phyloP scores from a whole-genome alignment of 2,888 invertebrate species.

The Ptychoptera albimana region DNA sequence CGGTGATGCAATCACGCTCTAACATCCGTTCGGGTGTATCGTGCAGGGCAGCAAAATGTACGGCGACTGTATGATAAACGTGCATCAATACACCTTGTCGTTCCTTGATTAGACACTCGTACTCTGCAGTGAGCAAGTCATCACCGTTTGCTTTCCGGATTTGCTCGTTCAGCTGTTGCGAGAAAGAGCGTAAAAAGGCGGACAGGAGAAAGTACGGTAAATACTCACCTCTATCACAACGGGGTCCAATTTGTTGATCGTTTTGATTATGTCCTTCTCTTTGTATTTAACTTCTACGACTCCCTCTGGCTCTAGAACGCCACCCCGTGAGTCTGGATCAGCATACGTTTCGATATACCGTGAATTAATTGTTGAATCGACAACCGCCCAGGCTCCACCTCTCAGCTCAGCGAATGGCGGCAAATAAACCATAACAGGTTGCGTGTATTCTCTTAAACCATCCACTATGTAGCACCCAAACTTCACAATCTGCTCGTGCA shows the following conservation, averaged over 20 bases:
- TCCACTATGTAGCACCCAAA: slow-evolving; percentile 99
- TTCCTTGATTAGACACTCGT: slow-evolving; percentile 55
- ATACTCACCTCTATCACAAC: slow-evolving; percentile 21
- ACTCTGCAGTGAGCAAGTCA: slow-evolving; percentile 22
- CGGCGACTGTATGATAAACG: slow-evolving; percentile 76
- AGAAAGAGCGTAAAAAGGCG: too few relatives aligned
- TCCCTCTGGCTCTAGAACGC: slow-evolving; percentile 91
- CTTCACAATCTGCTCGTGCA: slow-evolving; percentile 96
- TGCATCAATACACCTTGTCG: slow-evolving; percentile 65
- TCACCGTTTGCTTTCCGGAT: slow-evolving; percentile 20
- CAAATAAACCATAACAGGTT: slow-evolving; percentile 91
- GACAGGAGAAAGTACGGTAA: neutral
- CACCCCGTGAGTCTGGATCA: slow-evolving; percentile 82
- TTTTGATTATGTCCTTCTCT: slow-evolving; percentile 74
- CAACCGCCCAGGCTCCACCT: slow-evolving; percentile 98
- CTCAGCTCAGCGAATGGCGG: slow-evolving; percentile 92
- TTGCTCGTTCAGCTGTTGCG: slow-evolving; percentile 20
- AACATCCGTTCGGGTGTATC: slow-evolving; percentile 96
- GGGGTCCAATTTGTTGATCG: slow-evolving; percentile 63
- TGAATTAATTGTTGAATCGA: slow-evolving; percentile 92
- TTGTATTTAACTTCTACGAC: slow-evolving; percentile 97
- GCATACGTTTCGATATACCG: slow-evolving; percentile 97
- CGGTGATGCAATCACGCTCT: slow-evolving; percentile 79
- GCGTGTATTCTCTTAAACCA: slow-evolving; percentile 72
- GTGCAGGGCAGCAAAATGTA: slow-evolving; percentile 94